Base-by-base conservation (phyloP, 1,140 invertebrate species). In the Phortica variegata region DNA sequence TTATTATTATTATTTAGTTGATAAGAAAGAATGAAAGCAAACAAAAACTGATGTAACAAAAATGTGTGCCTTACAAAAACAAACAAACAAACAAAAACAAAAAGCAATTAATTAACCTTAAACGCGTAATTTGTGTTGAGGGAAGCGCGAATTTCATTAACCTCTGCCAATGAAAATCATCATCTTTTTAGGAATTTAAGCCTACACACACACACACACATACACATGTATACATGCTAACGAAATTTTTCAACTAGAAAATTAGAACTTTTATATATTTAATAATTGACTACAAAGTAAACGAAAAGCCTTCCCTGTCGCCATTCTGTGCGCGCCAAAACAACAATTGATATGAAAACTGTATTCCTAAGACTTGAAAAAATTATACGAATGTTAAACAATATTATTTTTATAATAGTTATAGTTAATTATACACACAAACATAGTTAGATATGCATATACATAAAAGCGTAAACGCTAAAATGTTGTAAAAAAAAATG, bases 31-130 rank as follows among this genome's bases (percentile, higher is more conserved):
- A 38, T 44, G 48, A 54, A 38, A 55, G 51, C 44, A 39, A 54
- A 44, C 45, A 40, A 43, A 54, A 68, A 69, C 65, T 69, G 61
- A 69, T 70, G 61, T 68, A 68, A 68, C 63, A 68, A 69, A 70
- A 55, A 66, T 58, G 56, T 70, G 65, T 70, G 65, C 65, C 65
- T 70, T 70, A 70, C 62, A 59, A 49, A 71, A 40, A 61, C 56
- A 42, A 40, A 44, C 26, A 51, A 33, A 47, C 26, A 16, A 39
- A 45, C 18, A 13, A 41, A 50, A 47, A 38, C 49, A 69, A 48
- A 46, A 68, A 60, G 48, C 47, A 53, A 57, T n/a, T n/a, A n/a
- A n/a, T n/a, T n/a, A n/a, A n/a, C n/a, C n/a, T n/a, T n/a, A n/a
- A n/a, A n/a, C n/a, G n/a, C n/a, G n/a, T n/a, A n/a, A n/a, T n/a